A percentile compares a stretch with the other conserved stretches of the same genome.
Conservation (phyloP, 2,888 invertebrate genomes). For the Hypercompe scribonia region DNA sequence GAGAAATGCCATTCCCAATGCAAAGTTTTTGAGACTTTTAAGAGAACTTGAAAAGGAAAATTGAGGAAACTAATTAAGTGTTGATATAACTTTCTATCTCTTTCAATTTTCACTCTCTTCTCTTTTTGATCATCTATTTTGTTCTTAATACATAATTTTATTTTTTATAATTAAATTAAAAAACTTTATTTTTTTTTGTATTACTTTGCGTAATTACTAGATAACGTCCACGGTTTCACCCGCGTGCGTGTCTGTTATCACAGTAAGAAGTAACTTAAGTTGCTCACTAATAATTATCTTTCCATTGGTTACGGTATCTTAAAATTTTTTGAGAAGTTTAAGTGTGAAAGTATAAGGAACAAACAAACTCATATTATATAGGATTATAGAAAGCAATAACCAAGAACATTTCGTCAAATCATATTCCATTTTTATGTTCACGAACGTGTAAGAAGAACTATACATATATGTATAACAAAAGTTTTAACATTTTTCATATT, state of each 20-base stretch:
- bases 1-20: no score
- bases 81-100: neutral
- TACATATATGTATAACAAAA: constrained; percentile 39
- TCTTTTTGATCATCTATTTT: neutral
- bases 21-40: neutral
- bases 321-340: no score
- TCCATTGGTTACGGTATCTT: no score
- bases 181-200: no score
- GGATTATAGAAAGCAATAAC: neutral
- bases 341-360: no score
- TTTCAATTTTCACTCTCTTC: neutral
- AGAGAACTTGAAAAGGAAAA: neutral
- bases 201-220: no score
- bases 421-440: constrained; percentile 13
- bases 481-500: constrained; percentile 41
- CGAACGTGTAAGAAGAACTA: constrained; percentile 8
- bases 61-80: neutral
- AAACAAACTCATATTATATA: no score
- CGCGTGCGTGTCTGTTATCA: no score
- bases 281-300: no score
- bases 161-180: no score
- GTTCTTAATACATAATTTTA: neutral
- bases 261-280: no score
- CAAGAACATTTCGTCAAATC: constrained; percentile 7
- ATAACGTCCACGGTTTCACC: no score